Conservation (phyloP, 2,888 invertebrate species). For the Dryomyza anilis region DNA sequence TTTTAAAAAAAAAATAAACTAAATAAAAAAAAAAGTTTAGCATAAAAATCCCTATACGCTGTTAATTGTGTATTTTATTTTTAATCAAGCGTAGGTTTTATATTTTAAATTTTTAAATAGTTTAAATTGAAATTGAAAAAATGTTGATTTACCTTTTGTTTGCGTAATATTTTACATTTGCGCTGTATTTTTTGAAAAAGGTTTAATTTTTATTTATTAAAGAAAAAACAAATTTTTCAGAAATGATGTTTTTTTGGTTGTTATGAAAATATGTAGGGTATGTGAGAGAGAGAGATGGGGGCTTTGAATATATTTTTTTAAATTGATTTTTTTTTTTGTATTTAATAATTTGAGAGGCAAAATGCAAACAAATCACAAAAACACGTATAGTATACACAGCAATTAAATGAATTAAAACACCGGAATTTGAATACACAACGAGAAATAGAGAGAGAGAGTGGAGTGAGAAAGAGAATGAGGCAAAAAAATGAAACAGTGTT, state of each 20-base stretch:
- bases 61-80: conserved; percentile 8
- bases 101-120: too few species aligned
- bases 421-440: conserved; percentile 10
- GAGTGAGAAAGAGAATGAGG: conserved; percentile 4
- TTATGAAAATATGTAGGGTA: conserved; percentile 13
- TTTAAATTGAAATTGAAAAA: conserved; percentile 4
- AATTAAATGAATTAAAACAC: conserved; percentile 28
- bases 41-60: conserved; percentile 58
- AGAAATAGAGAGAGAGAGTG: too few species aligned
- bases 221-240: conserved; percentile 16
- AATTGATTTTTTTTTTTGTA: conserved; percentile 12
- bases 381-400: conserved; percentile 29
- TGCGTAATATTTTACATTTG: conserved; percentile 26
- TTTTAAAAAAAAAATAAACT: too few species aligned
- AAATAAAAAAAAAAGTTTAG: conserved; percentile 44
- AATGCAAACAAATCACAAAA: conserved; percentile 36
- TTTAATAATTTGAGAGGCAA: background rate
- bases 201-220: conserved; percentile 24
- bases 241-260: too few species aligned
- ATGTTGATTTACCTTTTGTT: conserved; percentile 25
- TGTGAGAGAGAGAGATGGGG: too few species aligned
- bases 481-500: conserved; percentile 18
- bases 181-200: conserved; percentile 27
- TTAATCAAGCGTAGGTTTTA: too few species aligned
- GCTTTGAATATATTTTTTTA: conserved; percentile 14